phyloP scores from a whole-genome alignment of 2,888 invertebrate genomes.

The Acrobeloides nanus region DNA sequence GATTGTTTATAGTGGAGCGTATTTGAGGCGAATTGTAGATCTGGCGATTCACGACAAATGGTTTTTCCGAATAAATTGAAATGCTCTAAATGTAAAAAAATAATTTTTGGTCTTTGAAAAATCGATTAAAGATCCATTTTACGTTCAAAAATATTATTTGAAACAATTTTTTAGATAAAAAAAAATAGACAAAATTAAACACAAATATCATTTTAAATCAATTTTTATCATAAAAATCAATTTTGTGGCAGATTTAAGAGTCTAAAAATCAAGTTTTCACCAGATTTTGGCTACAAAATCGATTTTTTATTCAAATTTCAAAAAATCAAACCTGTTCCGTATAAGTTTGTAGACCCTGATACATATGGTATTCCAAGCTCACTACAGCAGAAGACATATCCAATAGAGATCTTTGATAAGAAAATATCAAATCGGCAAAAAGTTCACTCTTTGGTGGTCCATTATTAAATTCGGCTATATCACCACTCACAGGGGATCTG shows the following conservation, averaged over 20 bases:
- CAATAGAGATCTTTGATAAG: conserved; percentile 47
- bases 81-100: conserved; percentile 14
- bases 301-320: neutral
- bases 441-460: conserved; percentile 24
- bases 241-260: too few species aligned
- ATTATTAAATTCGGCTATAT: conserved; percentile 50
- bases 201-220: too few species aligned
- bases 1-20: conserved; percentile 27
- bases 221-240: too few species aligned
- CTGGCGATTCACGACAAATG: conserved; percentile 32
- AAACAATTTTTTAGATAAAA: too few species aligned
- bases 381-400: conserved; percentile 44
- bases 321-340: conserved; percentile 23
- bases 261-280: too few species aligned
- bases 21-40: conserved; percentile 31
- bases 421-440: conserved; percentile 36
- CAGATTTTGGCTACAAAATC: too few species aligned
- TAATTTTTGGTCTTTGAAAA: conserved; percentile 4
- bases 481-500: conserved; percentile 37
- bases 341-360: conserved; percentile 31
- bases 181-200: too few species aligned
- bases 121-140: conserved; percentile 1
- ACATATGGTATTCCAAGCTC: conserved; percentile 45
- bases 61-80: conserved; percentile 11
- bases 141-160: too few species aligned